Conservation (phyloP, 2,888 invertebrate genomes). For the Spodoptera exigua region DNA sequence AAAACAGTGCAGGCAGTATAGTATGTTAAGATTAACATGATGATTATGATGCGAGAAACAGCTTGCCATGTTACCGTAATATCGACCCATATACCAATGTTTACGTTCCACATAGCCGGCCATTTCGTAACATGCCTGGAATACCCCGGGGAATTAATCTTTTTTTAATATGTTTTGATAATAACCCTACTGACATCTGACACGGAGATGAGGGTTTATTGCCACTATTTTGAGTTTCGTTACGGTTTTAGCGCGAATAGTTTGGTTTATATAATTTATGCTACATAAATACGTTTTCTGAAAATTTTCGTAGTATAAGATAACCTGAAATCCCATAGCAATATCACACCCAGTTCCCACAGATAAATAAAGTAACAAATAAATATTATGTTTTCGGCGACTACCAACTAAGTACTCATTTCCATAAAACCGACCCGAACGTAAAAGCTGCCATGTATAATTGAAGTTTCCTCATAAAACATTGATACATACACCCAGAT, state of each 20-base stretch:
- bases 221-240: conserved; percentile 4
- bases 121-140: conserved; percentile 67
- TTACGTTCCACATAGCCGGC: conserved; percentile 75
- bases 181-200: conserved; percentile 26
- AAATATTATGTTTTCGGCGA: too few species aligned
- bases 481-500: too few species aligned
- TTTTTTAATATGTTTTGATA: conserved; percentile 34
- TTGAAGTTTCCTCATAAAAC: too few species aligned
- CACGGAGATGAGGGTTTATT: conserved; percentile 1
- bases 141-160: conserved; percentile 43
- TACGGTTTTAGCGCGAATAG: not conserved
- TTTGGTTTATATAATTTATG: too few species aligned
- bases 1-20: conserved; percentile 26
- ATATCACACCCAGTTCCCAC: not conserved
- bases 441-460: too few species aligned
- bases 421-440: too few species aligned
- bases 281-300: too few species aligned
- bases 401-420: too few species aligned
- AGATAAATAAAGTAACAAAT: too few species aligned
- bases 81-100: conserved; percentile 78
- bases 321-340: too few species aligned
- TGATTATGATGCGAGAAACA: conserved; percentile 70
- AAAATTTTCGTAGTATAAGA: too few species aligned
- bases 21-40: conserved; percentile 55
- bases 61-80: conserved; percentile 61